Evolutionary conservation across 2,888 invertebrate genomes (phyloP), one percentile per base, ranked within the genome.

Genomic region (Luperina testacea): DNA sequence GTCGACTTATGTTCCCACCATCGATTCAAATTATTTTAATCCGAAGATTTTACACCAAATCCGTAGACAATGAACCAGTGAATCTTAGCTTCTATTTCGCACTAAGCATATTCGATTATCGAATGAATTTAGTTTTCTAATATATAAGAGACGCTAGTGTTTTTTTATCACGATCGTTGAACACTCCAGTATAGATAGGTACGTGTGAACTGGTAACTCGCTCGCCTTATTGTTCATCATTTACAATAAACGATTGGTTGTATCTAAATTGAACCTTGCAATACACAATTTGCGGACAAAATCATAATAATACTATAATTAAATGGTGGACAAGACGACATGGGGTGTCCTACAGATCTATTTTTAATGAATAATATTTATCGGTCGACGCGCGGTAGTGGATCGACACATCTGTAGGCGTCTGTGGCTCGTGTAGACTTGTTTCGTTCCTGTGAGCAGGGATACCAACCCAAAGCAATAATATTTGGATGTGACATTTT

Each of bases 401-500:
- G 53, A n/a, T 70, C 67, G 79, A 69, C 67, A 59, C 20, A 51
- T 74, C 84, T 82, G 81, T 84, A 77, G 84, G 84, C 80, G 64
- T 79, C 81, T 70, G 38, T 74, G 80, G 81, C 53, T 80, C 68
- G 77, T 65, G 73, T 75, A 82, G 83, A 80, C 71, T 73, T 87
- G 92, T 92, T 94, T 93, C 90, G 92, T 95, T 94, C 95, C 95
- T 94, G 88, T 90, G 90, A 90, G 89, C 90, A 92, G 89, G 91
- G 88, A 90, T 88, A 82, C 79, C 51, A 88, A 92, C 92, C 88
- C 88, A 93, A 94, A 96, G 96, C 96, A 96, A 96, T 96, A 96
- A 96, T 92, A 89, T 87, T 93, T 94, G 96, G 96, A 96, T 96
- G 96, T 96, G 96, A 95, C 87, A 84, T 88, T 92, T 92, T 90